Evolutionary conservation across 2,888 invertebrate species (phyloP), one percentile per base, ranked within the genome.

Genomic region (Malthinus flaveolus): DNA sequence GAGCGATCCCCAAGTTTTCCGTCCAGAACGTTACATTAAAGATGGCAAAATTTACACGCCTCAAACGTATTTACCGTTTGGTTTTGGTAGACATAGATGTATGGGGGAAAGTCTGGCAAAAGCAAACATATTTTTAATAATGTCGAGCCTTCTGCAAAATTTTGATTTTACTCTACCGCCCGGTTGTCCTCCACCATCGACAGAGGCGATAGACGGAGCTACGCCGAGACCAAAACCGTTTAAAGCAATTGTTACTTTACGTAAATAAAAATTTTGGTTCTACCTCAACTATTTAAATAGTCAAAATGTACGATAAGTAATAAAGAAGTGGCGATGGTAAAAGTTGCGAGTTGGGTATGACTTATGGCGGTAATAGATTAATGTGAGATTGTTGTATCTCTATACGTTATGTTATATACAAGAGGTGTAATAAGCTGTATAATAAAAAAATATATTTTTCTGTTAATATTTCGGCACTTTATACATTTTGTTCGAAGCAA

Each of bases 61-160:
- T 23, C 89, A 90, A 11, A 81, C 84, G 37, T 91, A 86, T 71
- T 83, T 89, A 65, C 93, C 93, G 0, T 93, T 93, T 69, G 91
- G 92, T 10, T 79, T 87, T 49, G 89, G 90, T 0, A 89, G 87
- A 67, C 90, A 89, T 72, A 85, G 92, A 49, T 93, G 93, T 71
- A 85, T 93, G 85, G 93, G 93, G 0, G 93, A 93, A 71, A 83
- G 86, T 0, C 76, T 93, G 62, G 89, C 89, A 0, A 87, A 87
- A 68, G 89, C 90, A 67, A 93, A 90, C 70, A 82, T 93, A 49
- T 93, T 93, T 71, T 75, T 91, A 32, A 89, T 93, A 68, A 86
- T 85, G 0, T 85, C 91, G 0, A 82, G 87, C 0, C 79, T 93
- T 66, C 78, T 93, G 66, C 93, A 93, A 75, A 84, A 82, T 67